A percentile compares a stretch with the other conserved stretches of the same genome.
Conservation (phyloP, 1,140 invertebrate genomes). For the Platyscapa corneri region DNA sequence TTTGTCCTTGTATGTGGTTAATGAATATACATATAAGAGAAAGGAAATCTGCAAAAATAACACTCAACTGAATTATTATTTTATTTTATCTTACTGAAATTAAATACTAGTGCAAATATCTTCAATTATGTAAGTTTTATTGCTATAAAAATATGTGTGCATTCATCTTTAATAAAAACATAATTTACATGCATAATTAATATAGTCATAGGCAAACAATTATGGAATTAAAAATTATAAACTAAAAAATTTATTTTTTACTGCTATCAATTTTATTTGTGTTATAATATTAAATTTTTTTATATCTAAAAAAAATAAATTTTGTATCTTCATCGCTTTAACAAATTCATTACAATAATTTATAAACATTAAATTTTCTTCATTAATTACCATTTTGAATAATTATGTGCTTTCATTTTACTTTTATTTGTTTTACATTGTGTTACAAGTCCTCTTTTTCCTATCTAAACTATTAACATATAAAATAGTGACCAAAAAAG, state of each 20-base stretch:
- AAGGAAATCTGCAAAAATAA: neutral
- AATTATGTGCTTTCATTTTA: neutral
- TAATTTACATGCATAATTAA: neutral
- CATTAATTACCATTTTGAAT: neutral
- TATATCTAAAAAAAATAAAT: neutral
- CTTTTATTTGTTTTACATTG: neutral
- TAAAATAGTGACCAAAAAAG: neutral
- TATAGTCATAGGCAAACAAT: neutral
- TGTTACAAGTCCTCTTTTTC: neutral
- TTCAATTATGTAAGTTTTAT: neutral
- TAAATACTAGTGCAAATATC: neutral
- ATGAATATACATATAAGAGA: neutral
- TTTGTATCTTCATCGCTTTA: neutral
- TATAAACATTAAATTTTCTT: neutral
- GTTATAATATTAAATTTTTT: no score
- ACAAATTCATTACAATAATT: neutral
- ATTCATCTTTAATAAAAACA: neutral
- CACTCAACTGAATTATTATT: neutral
- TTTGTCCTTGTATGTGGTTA: neutral
- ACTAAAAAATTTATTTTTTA: neutral
- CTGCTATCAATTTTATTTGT: no score
- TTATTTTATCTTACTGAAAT: neutral
- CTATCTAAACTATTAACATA: slow-evolving; percentile 7
- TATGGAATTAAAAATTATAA: neutral
- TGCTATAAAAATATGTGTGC: neutral